Base-by-base conservation (phyloP, 2,888 invertebrate genomes). In the Chromoteleia sp. region DNA sequence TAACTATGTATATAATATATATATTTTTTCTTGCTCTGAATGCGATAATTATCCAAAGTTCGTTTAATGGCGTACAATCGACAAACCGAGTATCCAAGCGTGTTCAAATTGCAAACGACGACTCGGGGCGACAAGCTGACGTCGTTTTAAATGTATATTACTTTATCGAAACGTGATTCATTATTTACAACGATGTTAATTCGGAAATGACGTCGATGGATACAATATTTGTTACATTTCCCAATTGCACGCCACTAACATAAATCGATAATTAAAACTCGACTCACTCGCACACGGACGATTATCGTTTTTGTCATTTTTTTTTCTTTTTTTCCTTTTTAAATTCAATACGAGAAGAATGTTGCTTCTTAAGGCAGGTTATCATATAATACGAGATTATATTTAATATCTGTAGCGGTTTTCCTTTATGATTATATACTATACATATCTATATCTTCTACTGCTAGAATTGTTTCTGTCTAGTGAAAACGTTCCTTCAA, bases 321-420 rank as follows among this genome's bases (percentile, higher is more conserved):
- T 48, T 43, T 5, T 19, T 48, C 25, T 19, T 4, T 15, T 41
- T 41, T 14, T 25, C 2, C 25, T 4, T 4, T 25, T 25, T 25
- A 4, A 25, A 25, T 25, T 25, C 5, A 25, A 25, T 25, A 25
- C 14, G 58, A 63, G 63, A 73, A 68, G 67, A 73, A 54, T 67
- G 58, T 73, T 79, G 73, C 59, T 73, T 79, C 67, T 67, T 67
- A 79, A 79, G 73, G 73, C 73, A 79, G 73, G 65, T 65, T 65
- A 71, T 78, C 15, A 70, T 71, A 29, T 43, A 33, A 61, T 61
- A 71, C 25, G 58, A 70, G 61, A 68, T 77, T 77, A 63, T 77
- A 61, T 61, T 45, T 33, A 19, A 76, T 61, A 61, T 68, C 68
- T 76, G 54, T 50, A 48, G 45, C 68, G 39, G 19, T 48, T 65